Conservation (phyloP, 2,113 vertebrate genomes). For the Ranitomeya variabilis region DNA sequence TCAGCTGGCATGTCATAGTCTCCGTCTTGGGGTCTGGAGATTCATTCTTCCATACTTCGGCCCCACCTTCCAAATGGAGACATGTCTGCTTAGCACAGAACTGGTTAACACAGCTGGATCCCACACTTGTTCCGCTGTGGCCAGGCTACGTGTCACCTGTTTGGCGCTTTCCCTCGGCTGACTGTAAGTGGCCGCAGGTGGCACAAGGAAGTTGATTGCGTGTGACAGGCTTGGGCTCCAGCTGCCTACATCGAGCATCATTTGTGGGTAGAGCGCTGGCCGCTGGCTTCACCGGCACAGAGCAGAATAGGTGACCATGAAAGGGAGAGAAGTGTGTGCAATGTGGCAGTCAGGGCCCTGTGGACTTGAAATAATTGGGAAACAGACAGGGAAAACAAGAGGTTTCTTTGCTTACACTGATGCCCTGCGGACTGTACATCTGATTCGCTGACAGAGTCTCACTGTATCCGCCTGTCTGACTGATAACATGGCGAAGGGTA, state of each 20-base stretch:
- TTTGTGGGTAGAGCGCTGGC: constrained; percentile 69
- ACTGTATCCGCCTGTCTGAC: constrained; percentile 99
- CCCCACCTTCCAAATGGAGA: not conserved
- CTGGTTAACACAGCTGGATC: constrained; percentile 31
- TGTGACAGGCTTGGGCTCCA: constrained; percentile 83
- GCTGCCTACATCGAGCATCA: constrained; percentile 74
- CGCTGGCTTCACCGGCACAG: constrained; percentile 75
- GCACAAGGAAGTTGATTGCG: constrained; percentile 75
- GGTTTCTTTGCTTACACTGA: constrained; percentile 91
- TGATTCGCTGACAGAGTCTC: constrained; percentile 96
- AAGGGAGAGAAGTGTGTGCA: constrained; percentile 80
- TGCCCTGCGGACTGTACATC: constrained; percentile 99
- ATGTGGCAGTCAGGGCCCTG: constrained; percentile 86
- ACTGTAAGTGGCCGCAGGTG: constrained; percentile 84
- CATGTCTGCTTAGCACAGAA: not conserved
- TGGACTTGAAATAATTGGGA: constrained; percentile 93
- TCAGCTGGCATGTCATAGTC: too few species aligned
- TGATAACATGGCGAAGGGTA: constrained; percentile 99
- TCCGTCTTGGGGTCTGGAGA: not conserved
- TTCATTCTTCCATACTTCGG: not conserved
- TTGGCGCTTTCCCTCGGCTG: constrained; percentile 72
- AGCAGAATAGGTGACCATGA: constrained; percentile 84
- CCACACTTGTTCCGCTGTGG: constrained; percentile 41
- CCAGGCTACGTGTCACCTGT: constrained; percentile 82
- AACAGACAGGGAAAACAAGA: constrained; percentile 61